Evolutionary conservation across 1,140 invertebrate genomes (phyloP).

Genomic region (Trichonephila clavipes): DNA sequence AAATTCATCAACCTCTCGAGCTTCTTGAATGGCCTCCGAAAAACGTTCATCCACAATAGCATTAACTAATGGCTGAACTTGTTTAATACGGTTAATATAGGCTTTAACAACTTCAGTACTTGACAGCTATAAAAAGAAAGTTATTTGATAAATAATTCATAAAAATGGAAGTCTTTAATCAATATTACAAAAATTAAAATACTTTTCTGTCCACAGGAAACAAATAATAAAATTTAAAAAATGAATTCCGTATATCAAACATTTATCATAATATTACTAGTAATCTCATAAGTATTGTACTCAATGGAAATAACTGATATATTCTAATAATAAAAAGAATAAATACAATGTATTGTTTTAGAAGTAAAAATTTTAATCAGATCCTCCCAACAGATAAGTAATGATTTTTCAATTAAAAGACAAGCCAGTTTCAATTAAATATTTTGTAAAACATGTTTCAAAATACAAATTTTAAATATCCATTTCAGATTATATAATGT

Average conservation of each 20-base stretch:
- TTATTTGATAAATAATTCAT: not conserved
- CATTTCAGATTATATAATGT: too few species aligned
- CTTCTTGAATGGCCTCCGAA: conserved; percentile 79
- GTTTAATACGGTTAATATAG: conserved; percentile 79
- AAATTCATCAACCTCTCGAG: conserved; percentile 82
- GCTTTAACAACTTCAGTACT: conserved; percentile 79
- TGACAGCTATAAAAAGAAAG: conserved; percentile 74
- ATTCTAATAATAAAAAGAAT: not conserved
- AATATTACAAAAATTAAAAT: not conserved
- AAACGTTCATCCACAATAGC: conserved; percentile 79
- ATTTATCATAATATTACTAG: too few species aligned
- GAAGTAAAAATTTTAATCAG: too few species aligned
- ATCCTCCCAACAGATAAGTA: too few species aligned
- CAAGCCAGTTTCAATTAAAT: too few species aligned
- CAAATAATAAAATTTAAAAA: not conserved
- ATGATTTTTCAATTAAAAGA: too few species aligned
- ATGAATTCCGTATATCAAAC: too few species aligned
- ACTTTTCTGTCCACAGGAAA: not conserved
- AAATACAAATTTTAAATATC: too few species aligned
- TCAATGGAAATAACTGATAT: not conserved
- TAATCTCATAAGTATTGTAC: not conserved
- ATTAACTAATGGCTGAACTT: conserved; percentile 82
- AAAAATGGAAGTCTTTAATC: not conserved
- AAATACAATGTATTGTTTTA: too few species aligned
- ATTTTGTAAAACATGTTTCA: too few species aligned